Conservation (phyloP, 2,113 vertebrate species). For the Hoplias malabaricus region DNA sequence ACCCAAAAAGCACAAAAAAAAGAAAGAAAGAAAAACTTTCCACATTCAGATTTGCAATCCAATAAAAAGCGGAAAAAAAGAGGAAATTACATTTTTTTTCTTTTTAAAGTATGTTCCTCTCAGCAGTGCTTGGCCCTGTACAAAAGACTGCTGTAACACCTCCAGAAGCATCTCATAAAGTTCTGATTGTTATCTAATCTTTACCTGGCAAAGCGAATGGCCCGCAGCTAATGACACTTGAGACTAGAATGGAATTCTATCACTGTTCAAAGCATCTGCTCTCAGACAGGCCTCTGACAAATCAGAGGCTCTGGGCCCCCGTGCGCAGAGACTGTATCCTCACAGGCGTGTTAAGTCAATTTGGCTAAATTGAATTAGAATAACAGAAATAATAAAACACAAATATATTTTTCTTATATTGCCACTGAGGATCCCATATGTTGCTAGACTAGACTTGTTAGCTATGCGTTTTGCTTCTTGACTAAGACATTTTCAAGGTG, state of each 20-base stretch:
- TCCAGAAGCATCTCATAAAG: conserved; percentile 74
- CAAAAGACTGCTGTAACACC: conserved; percentile 62
- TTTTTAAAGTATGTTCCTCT: conserved; percentile 52
- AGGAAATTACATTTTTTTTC: conserved; percentile 48
- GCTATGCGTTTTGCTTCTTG: conserved; percentile 45
- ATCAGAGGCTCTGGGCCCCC: conserved; percentile 52
- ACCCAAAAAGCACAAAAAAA: too few relatives aligned
- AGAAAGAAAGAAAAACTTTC: too few relatives aligned
- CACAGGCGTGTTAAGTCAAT: conserved; percentile 57
- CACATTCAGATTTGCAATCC: background rate
- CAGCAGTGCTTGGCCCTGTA: conserved; percentile 55
- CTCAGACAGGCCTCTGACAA: conserved; percentile 65
- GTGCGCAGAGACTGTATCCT: conserved; percentile 61
- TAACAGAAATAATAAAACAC: conserved; percentile 47
- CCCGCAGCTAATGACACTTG: conserved; percentile 77
- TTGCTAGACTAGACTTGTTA: conserved; percentile 48
- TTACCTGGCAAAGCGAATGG: conserved; percentile 75
- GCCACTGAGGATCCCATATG: conserved; percentile 53
- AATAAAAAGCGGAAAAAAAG: conserved; percentile 4
- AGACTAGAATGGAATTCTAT: conserved; percentile 72
- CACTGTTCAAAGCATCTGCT: conserved; percentile 70
- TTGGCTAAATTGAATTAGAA: conserved; percentile 65
- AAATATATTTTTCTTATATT: conserved; percentile 41
- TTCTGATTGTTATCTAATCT: conserved; percentile 80
- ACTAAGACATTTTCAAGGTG: conserved; percentile 48